Percentiles rank a stretch among this genome's conserved stretches.
These are phyloP conservation scores for Drosophila neonasuta DNA, from an alignment of 2,888 invertebrate species.

Conservation along the genomic window DNA sequence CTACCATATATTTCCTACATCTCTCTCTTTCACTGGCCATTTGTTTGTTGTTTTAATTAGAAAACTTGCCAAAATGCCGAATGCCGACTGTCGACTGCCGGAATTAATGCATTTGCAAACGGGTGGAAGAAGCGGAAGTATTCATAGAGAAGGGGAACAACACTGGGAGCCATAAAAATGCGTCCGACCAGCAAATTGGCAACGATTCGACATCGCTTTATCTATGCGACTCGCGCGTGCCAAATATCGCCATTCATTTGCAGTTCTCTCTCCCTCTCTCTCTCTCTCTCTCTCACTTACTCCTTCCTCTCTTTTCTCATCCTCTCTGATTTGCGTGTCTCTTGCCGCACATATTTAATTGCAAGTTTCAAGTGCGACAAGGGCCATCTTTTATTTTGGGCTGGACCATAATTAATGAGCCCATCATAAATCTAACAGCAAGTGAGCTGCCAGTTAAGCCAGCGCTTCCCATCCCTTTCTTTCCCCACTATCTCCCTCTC, in stretches of 20 bases:
- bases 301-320: too few species aligned
- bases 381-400: conserved; percentile 57
- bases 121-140: not conserved
- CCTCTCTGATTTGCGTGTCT: conserved; percentile 68
- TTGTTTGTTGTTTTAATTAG: conserved; percentile 78
- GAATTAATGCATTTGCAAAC: conserved; percentile 69
- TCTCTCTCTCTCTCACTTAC: too few species aligned
- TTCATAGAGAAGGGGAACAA: too few species aligned
- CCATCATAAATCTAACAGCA: conserved; percentile 69
- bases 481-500: not conserved
- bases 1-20: not conserved
- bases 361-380: conserved; percentile 65
- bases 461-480: not conserved
- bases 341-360: conserved; percentile 60
- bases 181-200: conserved; percentile 60
- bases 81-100: conserved; percentile 40
- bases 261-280: not conserved
- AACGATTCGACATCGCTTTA: conserved; percentile 34
- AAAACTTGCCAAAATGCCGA: conserved; percentile 62
- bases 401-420: conserved; percentile 69
- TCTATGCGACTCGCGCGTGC: conserved; percentile 65
- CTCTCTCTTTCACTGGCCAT: conserved; percentile 51
- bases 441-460: conserved; percentile 18
- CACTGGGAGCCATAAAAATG: conserved; percentile 57
- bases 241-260: conserved; percentile 63